A percentile compares a stretch with the other conserved stretches of the same genome.
These are phyloP conservation scores for Drosophila ochracea DNA, from an alignment of 2,888 invertebrate genomes.

Conservation along the genomic window DNA sequence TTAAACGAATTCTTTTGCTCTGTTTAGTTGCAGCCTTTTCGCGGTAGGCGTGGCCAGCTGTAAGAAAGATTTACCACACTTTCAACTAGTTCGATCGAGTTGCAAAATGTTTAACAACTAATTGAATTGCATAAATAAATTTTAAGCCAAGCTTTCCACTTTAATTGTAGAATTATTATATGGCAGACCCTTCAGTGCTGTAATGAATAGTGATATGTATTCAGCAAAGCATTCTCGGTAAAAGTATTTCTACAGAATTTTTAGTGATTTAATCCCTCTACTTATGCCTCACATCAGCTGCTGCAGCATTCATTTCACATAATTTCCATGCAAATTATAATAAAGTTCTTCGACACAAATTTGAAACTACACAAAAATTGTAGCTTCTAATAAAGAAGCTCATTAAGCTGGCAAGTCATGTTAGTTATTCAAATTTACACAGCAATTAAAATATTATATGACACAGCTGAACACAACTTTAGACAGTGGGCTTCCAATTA, in stretches of 20 bases:
- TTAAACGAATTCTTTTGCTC: constrained; percentile 5
- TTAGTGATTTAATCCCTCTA: neutral
- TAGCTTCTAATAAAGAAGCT: neutral
- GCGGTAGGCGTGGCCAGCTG: constrained; percentile 14
- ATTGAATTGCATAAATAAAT: neutral
- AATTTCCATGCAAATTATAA: neutral
- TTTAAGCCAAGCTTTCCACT: neutral
- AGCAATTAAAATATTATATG: constrained; percentile 49
- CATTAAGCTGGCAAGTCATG: constrained; percentile 1
- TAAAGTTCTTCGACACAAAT: neutral
- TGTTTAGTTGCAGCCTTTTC: neutral
- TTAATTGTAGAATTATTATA: neutral
- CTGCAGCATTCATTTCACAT: neutral
- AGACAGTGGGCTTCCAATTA: constrained; percentile 27
- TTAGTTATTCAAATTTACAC: neutral
- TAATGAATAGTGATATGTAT: neutral
- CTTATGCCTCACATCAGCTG: neutral
- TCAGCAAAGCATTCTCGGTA: neutral
- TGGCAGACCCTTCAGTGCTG: neutral
- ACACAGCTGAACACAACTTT: neutral
- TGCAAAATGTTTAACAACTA: neutral
- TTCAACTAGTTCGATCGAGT: neutral
- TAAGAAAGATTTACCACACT: neutral
- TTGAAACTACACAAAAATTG: neutral
- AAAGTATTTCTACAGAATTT: neutral